Conservation (phyloP, 2,113 vertebrate species). For the Psilopsiagon aurifrons region DNA sequence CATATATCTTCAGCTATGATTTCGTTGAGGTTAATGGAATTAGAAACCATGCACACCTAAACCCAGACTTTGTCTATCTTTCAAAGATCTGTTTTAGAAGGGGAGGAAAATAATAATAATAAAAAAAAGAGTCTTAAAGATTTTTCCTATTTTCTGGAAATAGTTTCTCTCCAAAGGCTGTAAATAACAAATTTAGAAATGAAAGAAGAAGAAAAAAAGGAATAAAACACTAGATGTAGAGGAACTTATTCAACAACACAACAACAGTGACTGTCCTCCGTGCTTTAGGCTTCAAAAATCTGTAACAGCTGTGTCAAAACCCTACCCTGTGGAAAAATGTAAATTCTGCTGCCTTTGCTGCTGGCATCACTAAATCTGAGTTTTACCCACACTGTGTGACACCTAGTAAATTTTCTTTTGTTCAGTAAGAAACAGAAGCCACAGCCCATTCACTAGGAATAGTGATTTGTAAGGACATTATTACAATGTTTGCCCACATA, state of each 20-base stretch:
- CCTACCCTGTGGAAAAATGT: neutral
- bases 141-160: neutral
- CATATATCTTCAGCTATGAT: neutral
- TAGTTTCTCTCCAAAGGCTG: neutral
- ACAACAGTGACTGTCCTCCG: neutral
- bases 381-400: neutral
- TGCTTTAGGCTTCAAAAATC: neutral
- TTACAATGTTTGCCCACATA: neutral
- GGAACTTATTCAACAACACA: neutral
- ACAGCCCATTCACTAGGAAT: neutral
- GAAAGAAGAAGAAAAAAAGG: neutral
- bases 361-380: slow-evolving; percentile 5
- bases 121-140: neutral
- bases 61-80: neutral
- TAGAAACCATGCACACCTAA: neutral
- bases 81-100: neutral
- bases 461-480: neutral
- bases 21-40: neutral
- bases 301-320: neutral
- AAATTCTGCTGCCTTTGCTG: neutral
- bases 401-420: slow-evolving; percentile 19
- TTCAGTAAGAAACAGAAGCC: neutral
- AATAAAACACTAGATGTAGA: neutral
- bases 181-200: neutral
- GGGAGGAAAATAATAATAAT: neutral